Evolutionary conservation across 1,140 invertebrate species (phyloP).

Genomic region (Zeugodacus cucurbitae): DNA sequence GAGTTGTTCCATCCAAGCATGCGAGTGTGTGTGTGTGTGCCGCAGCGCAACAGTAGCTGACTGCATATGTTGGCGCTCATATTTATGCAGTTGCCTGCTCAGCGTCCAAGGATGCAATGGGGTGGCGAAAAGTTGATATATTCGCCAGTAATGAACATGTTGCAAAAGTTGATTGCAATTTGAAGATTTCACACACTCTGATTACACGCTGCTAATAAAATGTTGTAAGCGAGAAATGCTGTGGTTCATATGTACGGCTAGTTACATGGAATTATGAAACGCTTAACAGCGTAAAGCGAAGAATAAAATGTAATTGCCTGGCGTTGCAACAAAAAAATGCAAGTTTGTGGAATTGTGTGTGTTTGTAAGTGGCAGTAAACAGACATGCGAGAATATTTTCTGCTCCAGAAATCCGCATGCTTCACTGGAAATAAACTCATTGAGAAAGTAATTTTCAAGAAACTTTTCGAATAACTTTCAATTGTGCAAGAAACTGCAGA

Average conservation of each 20-base stretch:
- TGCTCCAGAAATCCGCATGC: not conserved
- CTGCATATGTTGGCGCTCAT: slow-evolving; percentile 21
- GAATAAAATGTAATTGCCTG: not conserved
- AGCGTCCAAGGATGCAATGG: not conserved
- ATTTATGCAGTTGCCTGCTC: not conserved
- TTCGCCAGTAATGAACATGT: slow-evolving; percentile 25
- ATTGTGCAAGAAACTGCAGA: too few species aligned
- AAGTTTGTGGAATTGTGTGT: not conserved
- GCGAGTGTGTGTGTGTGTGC: not conserved
- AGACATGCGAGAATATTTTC: not conserved
- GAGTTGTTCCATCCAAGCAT: not conserved
- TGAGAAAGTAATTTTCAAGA: not conserved
- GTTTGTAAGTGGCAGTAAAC: not conserved
- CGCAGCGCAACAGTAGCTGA: not conserved
- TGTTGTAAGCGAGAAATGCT: not conserved
- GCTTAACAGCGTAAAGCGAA: not conserved
- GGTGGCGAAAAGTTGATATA: not conserved
- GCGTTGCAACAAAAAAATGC: not conserved
- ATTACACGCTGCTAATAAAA: slow-evolving; percentile 27
- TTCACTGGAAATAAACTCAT: not conserved
- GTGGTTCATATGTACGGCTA: not conserved
- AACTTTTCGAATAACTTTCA: not conserved
- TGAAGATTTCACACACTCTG: slow-evolving; percentile 26
- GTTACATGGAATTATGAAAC: slow-evolving; percentile 30
- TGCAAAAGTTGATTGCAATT: slow-evolving; percentile 33